These are phyloP conservation scores for Procavia capensis DNA, from an alignment of 2,113 vertebrate genomes.

Conservation along the genomic window DNA sequence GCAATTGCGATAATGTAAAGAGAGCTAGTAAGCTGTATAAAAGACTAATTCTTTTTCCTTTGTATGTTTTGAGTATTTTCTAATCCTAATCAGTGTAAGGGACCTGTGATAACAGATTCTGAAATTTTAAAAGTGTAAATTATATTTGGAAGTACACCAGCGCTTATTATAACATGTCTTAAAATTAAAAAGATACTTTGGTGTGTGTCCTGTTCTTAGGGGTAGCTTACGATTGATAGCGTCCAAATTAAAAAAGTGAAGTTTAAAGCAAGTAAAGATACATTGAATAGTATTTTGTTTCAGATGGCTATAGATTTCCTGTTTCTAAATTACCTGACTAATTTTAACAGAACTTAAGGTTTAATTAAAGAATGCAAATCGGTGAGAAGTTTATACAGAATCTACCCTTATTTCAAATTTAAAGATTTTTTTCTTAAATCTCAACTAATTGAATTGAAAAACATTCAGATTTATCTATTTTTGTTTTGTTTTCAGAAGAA, in stretches of 20 bases:
- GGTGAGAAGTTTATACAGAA: not conserved
- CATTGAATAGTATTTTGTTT: conserved; percentile 49
- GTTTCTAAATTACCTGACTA: conserved; percentile 39
- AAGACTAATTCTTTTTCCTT: not conserved
- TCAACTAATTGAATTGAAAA: conserved; percentile 55
- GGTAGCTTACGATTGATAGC: conserved; percentile 10
- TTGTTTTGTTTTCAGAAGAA: conserved; percentile 62
- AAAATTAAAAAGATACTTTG: not conserved
- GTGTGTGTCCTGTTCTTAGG: not conserved
- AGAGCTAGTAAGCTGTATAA: conserved; percentile 61
- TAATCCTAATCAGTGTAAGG: conserved; percentile 6
- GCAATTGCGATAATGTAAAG: conserved; percentile 76
- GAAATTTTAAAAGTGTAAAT: conserved; percentile 36
- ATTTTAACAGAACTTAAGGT: conserved; percentile 38
- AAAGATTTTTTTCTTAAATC: conserved; percentile 41
- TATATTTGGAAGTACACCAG: not conserved
- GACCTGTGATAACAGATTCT: not conserved
- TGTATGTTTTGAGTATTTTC: not conserved
- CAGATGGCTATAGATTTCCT: not conserved
- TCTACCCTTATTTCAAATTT: conserved; percentile 29
- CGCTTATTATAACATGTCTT: not conserved
- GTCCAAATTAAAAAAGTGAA: conserved; percentile 21
- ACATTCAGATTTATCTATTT: conserved; percentile 55
- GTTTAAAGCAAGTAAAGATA: conserved; percentile 45
- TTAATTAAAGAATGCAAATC: conserved; percentile 32